Percentiles rank a stretch among this genome's conserved stretches.
phyloP scores from a whole-genome alignment of 1,140 invertebrate genomes.

The Monomorium pharaonis region DNA sequence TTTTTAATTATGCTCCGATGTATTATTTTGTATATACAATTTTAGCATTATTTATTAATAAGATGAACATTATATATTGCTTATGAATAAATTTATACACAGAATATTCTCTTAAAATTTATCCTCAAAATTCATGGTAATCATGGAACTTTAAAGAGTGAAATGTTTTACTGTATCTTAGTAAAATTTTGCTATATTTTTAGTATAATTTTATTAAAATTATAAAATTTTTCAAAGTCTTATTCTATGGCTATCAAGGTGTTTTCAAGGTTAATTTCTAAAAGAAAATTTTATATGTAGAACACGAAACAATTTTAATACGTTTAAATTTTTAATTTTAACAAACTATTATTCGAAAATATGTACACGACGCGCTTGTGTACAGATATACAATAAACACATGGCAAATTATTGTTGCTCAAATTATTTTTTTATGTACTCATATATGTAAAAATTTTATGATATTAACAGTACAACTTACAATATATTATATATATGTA shows the following conservation, averaged over 20 bases:
- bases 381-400: background rate
- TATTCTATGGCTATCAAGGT: too few species aligned
- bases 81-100: background rate
- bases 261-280: too few species aligned
- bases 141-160: too few species aligned
- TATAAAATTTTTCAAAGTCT: too few species aligned
- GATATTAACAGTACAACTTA: background rate
- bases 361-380: background rate
- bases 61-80: background rate
- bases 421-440: constrained; percentile 12
- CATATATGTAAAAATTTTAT: background rate
- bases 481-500: background rate
- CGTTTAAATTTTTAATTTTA: background rate
- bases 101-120: too few species aligned
- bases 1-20: background rate
- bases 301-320: background rate
- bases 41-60: background rate
- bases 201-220: too few species aligned
- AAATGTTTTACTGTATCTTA: too few species aligned
- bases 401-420: constrained; percentile 10
- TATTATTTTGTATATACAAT: background rate
- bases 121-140: too few species aligned
- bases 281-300: background rate
- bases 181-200: too few species aligned
- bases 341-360: background rate